phyloP scores from a whole-genome alignment of 2,797 vertebrate genomes.

The Molothrus ater region DNA sequence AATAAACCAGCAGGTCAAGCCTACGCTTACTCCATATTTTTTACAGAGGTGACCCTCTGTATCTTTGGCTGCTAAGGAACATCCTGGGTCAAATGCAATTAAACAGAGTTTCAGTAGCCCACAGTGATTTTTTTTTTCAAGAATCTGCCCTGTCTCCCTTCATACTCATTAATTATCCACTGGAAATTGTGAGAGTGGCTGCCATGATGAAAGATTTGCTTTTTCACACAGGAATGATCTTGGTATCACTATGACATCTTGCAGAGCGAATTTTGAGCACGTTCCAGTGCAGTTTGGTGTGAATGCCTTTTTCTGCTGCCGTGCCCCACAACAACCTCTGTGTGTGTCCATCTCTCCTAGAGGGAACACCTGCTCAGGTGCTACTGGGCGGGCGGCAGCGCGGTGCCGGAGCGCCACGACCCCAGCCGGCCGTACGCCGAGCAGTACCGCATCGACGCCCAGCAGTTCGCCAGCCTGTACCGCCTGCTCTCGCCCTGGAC shows the following conservation, averaged over 20 bases:
- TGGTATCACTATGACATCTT: neutral
- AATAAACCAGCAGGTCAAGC: neutral
- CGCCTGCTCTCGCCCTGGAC: slow-evolving; percentile 86
- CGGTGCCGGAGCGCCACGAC: slow-evolving; percentile 70
- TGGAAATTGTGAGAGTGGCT: neutral
- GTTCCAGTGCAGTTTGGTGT: neutral
- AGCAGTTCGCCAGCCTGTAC: slow-evolving; percentile 88
- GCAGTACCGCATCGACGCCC: slow-evolving; percentile 88
- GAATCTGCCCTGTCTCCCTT: neutral
- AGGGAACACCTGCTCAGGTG: slow-evolving; percentile 89
- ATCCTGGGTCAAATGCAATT: neutral
- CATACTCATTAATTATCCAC: neutral
- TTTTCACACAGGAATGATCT: neutral
- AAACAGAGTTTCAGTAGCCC: neutral
- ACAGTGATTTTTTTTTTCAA: neutral
- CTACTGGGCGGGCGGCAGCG: slow-evolving; percentile 85
- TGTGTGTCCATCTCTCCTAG: slow-evolving; percentile 66
- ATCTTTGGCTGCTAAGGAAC: neutral
- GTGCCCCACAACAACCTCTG: fast-evolving
- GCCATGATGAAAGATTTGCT: neutral
- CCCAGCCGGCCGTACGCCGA: slow-evolving; percentile 82
- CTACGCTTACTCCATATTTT: neutral
- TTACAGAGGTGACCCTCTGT: neutral
- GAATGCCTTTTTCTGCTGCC: neutral
- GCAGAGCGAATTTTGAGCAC: neutral